Base-by-base conservation (phyloP, 2,888 invertebrate genomes). In the Pyrochroa serraticornis region DNA sequence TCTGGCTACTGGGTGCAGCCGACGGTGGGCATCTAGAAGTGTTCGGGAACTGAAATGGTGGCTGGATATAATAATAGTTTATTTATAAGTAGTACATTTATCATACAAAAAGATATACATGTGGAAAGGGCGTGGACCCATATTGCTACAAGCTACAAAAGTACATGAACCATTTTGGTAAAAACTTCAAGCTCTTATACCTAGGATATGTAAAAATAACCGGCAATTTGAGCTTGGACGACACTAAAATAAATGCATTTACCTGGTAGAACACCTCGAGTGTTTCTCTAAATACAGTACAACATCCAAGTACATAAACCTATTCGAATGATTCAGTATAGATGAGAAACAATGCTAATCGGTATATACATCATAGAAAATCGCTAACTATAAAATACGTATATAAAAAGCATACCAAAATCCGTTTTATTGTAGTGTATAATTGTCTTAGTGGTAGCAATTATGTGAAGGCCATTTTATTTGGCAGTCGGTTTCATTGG, bases 221-320 rank as follows among this genome's bases (percentile, higher is more conserved):
- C 46, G 51, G 47, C 63, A 64, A 41, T 61, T 68, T 68, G 67
- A 69, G 66, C 68, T 58, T 62, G 53, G 55, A 64, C 57, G 45
- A 38, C 47, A 62, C 41, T 57, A 62, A 62, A 57, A 35, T 69
- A 72, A 72, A 72, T 72, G 72, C 72, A 70, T 65, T n/a, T 58
- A 65, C 67, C 72, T 68, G 72, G 72, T 71, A 69, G 62, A 55
- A 47, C 58, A 44, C 43, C 45, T 53, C 42, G 46, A 50, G 41
- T 56, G 39, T 57, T 54, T 58, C 38, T 47, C 42, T 35, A 45
- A 54, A 37, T 58, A 61, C 54, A 57, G 22, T 49, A 58, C 54
- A 50, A 63, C 52, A 60, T 52, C 53, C 42, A 63, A 46, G 32
- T 39, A 42, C 45, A 58, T 43, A 41, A 46, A 47, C 30, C 46